phyloP scores from a whole-genome alignment of 23 tunicate genomes.

The Oikopleura dioica region DNA sequence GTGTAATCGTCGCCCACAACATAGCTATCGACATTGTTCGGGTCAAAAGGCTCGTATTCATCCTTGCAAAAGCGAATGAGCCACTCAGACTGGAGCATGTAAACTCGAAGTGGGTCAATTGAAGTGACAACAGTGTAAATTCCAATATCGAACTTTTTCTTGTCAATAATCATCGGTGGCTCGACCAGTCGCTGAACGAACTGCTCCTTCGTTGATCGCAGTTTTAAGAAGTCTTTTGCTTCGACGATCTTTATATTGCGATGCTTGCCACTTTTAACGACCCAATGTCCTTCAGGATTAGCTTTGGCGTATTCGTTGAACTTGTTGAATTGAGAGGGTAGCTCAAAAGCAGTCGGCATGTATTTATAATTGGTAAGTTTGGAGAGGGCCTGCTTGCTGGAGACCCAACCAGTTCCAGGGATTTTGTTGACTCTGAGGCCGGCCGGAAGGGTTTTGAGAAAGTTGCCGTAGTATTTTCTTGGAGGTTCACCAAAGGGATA shows the following conservation, averaged over 20 bases:
- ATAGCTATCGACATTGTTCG: conserved; percentile 32
- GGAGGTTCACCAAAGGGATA: conserved; percentile 75
- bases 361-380: conserved; percentile 15
- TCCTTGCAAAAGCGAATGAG: conserved; percentile 53
- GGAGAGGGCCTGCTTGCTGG: conserved; percentile 7
- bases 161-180: conserved; percentile 40
- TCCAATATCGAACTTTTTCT: conserved; percentile 70
- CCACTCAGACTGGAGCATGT: conserved; percentile 63
- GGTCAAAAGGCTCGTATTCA: conserved; percentile 55
- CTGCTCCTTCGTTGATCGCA: background rate
- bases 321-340: conserved; percentile 32
- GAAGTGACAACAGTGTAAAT: conserved; percentile 72
- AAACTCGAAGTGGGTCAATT: conserved; percentile 38
- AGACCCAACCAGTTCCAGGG: conserved; percentile 2
- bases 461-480: background rate
- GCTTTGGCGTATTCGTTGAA: conserved; percentile 23
- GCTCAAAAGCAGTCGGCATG: conserved; percentile 56
- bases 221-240: background rate
- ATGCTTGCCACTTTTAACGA: conserved; percentile 60
- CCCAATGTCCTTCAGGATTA: conserved; percentile 64
- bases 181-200: conserved; percentile 57
- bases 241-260: conserved; percentile 26
- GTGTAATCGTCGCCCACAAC: conserved; percentile 94
- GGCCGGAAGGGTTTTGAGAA: background rate
- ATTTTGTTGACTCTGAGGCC: background rate